Evolutionary conservation across 2,113 vertebrate genomes (phyloP).

Genomic region (Rynchops niger): DNA sequence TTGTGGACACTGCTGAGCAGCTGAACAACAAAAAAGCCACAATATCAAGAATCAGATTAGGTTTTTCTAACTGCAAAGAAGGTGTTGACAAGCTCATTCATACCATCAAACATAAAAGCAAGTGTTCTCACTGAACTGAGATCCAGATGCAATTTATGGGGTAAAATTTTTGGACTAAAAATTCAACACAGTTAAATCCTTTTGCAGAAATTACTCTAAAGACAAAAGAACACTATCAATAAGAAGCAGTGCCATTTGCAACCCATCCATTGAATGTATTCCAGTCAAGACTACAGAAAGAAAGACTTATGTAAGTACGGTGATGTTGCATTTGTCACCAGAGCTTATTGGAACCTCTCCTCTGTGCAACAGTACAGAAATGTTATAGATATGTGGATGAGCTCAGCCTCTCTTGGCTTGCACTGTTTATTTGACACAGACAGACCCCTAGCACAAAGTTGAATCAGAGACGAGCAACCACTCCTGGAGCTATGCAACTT

Average conservation of each 20-base stretch:
- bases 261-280: not conserved
- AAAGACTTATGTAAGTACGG: not conserved
- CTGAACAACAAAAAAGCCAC: not conserved
- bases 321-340: not conserved
- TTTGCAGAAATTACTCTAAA: not conserved
- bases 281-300: not conserved
- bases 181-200: not conserved
- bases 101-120: not conserved
- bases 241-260: not conserved
- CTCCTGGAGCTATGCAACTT: not conserved
- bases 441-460: not conserved
- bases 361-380: not conserved
- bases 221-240: not conserved
- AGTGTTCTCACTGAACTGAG: not conserved
- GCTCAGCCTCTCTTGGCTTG: not conserved
- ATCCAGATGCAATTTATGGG: not conserved
- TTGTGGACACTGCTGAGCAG: not conserved
- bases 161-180: not conserved
- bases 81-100: fast-evolving
- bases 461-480: not conserved
- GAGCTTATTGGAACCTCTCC: not conserved
- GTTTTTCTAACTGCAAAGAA: not conserved
- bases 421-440: not conserved
- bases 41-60: not conserved
- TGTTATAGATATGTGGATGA: not conserved